Conservation (phyloP, 2,888 invertebrate genomes). For the Noctua janthina region DNA sequence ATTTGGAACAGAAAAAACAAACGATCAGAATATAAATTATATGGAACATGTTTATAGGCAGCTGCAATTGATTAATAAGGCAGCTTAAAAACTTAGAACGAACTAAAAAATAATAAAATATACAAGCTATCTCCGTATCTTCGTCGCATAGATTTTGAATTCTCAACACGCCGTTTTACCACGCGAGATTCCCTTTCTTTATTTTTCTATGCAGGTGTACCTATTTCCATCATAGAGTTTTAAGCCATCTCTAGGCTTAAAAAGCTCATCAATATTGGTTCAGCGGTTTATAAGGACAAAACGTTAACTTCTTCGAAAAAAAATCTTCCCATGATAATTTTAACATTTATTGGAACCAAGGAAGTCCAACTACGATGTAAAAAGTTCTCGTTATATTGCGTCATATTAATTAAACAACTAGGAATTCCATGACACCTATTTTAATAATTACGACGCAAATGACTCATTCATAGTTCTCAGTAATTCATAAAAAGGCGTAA, state of each 20-base stretch:
- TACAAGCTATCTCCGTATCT: neutral
- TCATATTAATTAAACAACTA: conserved; percentile 34
- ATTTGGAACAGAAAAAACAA: neutral
- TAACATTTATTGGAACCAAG: neutral
- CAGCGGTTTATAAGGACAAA: neutral
- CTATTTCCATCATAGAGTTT: neutral
- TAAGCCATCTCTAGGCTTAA: neutral
- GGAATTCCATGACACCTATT: conserved; percentile 41
- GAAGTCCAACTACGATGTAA: neutral
- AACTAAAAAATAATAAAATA: neutral
- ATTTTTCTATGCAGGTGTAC: neutral
- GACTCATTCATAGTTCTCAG: conserved; percentile 41
- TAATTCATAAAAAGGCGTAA: conserved; percentile 41
- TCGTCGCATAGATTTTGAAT: neutral
- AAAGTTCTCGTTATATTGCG: conserved; percentile 40
- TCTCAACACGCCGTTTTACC: neutral
- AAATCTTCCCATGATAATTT: neutral
- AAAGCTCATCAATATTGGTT: neutral
- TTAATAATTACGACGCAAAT: conserved; percentile 22
- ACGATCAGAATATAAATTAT: neutral
- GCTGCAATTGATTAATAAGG: neutral
- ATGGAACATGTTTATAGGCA: neutral
- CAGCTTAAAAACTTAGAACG: neutral
- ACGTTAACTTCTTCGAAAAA: neutral
- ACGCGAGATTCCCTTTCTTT: neutral